Base-by-base conservation (phyloP, 2,888 invertebrate genomes). In the Heliconius ethilla region DNA sequence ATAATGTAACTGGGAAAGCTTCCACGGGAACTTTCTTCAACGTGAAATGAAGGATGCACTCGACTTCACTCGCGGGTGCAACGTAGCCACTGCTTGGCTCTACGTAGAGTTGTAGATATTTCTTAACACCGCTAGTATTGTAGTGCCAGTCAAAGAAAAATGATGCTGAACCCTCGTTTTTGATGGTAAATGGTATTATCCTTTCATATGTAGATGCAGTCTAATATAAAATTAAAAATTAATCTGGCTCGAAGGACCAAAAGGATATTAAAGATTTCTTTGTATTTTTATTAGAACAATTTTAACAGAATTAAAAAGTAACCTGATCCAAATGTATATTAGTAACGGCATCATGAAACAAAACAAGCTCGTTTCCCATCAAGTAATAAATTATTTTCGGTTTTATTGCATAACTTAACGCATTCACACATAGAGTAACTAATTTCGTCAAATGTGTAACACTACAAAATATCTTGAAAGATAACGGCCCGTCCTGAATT, bases 391-490 rank as follows among this genome's bases (percentile, higher is more conserved):
- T 89, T 5, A 96, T 90, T 82, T 89, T 90, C 1, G 95, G 92
- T 76, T 94, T 89, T 62, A 96, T 94, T 67, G 93, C 92, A 81
- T 93, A 91, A 79, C 95, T 95, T 27, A 91, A 89, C 6, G 95
- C 93, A 63, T 92, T 93, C 2, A 96, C 92, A 76, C 92, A 92
- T 65, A 96, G 83, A 6, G 89, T 90, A 70, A 96, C 84, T 63
- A 92, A 93, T 79, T 92, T 92, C 45, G 91, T 95, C 88, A 95
- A 88, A 84, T 93, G 94, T 76, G 94, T 93, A 1, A 96, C 86
- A 27, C 86, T 86, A 85, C 96, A 96, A 84, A 94, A 95, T 84
- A 96, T 88, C 82, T 93, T 94, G 84, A 96, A 96, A 13, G 92
- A 92, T 27, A 94, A 84, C 45, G 95, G 94, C 0, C 96, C 96